Percentiles rank a stretch among this genome's conserved stretches.
phyloP scores from a whole-genome alignment of 2,113 vertebrate genomes.

The Cyanoderma ruficeps region DNA sequence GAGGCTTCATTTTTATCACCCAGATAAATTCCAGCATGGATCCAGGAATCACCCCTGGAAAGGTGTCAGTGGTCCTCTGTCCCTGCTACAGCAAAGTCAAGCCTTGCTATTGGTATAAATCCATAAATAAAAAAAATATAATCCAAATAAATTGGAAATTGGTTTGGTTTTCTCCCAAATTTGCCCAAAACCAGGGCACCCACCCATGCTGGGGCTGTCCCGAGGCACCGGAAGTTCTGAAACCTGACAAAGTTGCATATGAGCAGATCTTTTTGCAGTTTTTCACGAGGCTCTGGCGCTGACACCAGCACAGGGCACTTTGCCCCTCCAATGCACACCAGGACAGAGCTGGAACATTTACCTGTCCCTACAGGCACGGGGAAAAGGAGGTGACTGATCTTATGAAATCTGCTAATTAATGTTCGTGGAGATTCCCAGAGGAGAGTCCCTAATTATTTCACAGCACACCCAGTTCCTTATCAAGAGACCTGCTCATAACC shows the following conservation, averaged over 20 bases:
- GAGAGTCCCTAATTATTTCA: background rate
- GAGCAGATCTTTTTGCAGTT: background rate
- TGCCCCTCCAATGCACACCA: background rate
- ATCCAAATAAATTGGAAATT: too few relatives aligned
- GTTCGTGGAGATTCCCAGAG: background rate
- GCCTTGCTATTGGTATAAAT: rapidly evolving
- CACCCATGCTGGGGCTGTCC: background rate
- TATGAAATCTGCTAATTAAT: background rate
- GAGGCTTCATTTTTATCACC: background rate
- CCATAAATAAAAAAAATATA: rapidly evolving
- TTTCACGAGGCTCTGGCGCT: background rate
- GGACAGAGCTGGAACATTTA: background rate
- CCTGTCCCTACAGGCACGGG: constrained; percentile 2
- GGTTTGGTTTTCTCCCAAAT: too few relatives aligned
- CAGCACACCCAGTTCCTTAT: background rate
- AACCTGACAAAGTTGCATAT: too few relatives aligned
- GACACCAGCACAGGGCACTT: background rate
- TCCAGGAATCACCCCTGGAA: background rate
- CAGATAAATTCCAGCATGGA: background rate
- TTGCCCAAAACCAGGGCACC: too few relatives aligned
- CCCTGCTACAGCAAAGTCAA: background rate
- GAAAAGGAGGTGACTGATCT: background rate
- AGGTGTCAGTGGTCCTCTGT: rapidly evolving
- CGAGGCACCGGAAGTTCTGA: background rate
- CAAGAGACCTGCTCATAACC: background rate